A percentile compares a stretch with the other conserved stretches of the same genome.
Evolutionary conservation across 2,888 invertebrate species (phyloP).

Genomic region (Leptogaster cylindrica): DNA sequence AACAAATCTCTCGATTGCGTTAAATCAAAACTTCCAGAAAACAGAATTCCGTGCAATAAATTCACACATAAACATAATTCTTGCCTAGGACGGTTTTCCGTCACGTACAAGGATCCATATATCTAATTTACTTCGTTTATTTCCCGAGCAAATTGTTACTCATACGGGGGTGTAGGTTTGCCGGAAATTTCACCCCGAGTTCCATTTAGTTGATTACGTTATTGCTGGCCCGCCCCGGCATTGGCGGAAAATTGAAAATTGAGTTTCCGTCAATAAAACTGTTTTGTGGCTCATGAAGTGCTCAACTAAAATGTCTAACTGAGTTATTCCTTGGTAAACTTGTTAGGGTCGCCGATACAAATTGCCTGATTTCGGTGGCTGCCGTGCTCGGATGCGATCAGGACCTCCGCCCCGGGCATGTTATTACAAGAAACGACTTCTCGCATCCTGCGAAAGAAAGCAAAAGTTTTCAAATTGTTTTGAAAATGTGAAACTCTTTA

Average conservation of each 20-base stretch:
- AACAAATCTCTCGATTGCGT: constrained; percentile 29
- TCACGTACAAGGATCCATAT: constrained; percentile 45
- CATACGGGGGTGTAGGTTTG: constrained; percentile 26
- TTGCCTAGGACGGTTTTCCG: constrained; percentile 42
- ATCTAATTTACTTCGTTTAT: constrained; percentile 46
- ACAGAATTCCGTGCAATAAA: constrained; percentile 34
- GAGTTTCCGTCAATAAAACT: constrained; percentile 45
- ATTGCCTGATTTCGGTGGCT: constrained; percentile 41
- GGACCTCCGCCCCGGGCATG: background rate
- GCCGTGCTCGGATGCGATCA: constrained; percentile 12
- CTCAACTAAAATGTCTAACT: constrained; percentile 42
- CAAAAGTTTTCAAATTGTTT: too few species aligned
- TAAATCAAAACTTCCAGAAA: constrained; percentile 44
- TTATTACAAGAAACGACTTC: too few species aligned
- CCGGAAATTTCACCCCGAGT: constrained; percentile 36
- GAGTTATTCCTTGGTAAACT: constrained; percentile 39
- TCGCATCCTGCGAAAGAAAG: too few species aligned
- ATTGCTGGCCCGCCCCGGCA: constrained; percentile 37
- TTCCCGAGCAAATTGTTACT: constrained; percentile 42
- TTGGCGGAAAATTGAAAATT: constrained; percentile 45
- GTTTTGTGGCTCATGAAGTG: constrained; percentile 42
- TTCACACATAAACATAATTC: constrained; percentile 36
- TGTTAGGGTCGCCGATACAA: constrained; percentile 40
- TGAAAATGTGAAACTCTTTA: too few species aligned
- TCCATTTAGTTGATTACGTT: constrained; percentile 44